Conservation (phyloP, 64 coral and sea anemone genomes). For the Actinia equina region DNA sequence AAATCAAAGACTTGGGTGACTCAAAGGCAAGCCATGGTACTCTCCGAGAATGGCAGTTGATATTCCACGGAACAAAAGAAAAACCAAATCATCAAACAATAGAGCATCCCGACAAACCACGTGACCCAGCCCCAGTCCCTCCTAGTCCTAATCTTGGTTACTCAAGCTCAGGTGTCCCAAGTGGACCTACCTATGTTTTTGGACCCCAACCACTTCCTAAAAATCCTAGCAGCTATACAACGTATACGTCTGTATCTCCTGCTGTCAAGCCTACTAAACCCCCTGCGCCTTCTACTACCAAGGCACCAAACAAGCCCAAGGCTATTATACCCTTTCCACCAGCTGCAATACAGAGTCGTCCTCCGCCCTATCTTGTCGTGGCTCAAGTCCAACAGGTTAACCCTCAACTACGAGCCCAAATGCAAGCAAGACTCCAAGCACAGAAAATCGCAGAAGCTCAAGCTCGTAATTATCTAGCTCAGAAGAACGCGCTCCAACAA, state of each 20-base stretch:
- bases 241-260: background rate
- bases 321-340: background rate
- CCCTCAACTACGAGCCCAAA: conserved; percentile 9
- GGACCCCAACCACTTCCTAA: conserved; percentile 29
- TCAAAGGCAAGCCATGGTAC: conserved; percentile 57
- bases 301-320: background rate
- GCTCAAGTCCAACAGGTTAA: conserved; percentile 26
- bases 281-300: background rate
- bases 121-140: conserved; percentile 68
- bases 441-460: conserved; percentile 23
- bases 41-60: conserved; percentile 63
- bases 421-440: conserved; percentile 8
- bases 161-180: conserved; percentile 16
- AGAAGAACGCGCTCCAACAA: conserved; percentile 5
- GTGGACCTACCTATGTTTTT: conserved; percentile 69
- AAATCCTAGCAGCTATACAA: conserved; percentile 7
- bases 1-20: conserved; percentile 65
- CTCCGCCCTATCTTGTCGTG: background rate
- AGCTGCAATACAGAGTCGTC: background rate
- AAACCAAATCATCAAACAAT: conserved; percentile 60
- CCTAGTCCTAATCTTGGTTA: background rate
- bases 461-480: background rate
- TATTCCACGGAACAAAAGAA: conserved; percentile 66
- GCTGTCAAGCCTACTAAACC: background rate
- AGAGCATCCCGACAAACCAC: conserved; percentile 67